These are phyloP conservation scores for Pterocles orientalis DNA, from an alignment of 2,113 vertebrate species.

Conservation along the genomic window DNA sequence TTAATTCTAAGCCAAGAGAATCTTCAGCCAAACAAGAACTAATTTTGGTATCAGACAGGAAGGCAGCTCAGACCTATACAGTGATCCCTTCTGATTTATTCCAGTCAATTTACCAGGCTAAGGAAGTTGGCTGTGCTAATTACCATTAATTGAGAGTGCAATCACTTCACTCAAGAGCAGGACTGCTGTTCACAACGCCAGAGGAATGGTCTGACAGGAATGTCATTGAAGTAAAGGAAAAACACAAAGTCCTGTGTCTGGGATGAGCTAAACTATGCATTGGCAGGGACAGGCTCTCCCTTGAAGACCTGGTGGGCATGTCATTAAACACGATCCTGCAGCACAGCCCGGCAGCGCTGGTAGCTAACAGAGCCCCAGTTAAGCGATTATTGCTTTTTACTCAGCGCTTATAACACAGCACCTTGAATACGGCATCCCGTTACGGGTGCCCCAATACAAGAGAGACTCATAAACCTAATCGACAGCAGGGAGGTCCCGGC, in stretches of 20 bases:
- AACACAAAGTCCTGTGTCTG: fast-evolving
- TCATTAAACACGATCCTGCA: fast-evolving
- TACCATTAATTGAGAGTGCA: neutral
- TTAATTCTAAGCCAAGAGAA: neutral
- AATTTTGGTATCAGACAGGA: neutral
- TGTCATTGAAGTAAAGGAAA: neutral
- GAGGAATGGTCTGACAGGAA: too few relatives aligned
- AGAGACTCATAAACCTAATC: fast-evolving
- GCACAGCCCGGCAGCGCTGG: too few relatives aligned
- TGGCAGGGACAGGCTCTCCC: neutral
- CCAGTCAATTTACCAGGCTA: neutral
- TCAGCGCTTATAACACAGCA: fast-evolving
- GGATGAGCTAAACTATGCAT: fast-evolving
- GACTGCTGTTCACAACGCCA: neutral
- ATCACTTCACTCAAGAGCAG: neutral
- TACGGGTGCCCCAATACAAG: fast-evolving
- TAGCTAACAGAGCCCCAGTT: fast-evolving
- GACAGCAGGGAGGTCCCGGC: fast-evolving
- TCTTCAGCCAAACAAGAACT: neutral
- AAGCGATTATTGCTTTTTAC: fast-evolving
- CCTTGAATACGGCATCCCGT: fast-evolving
- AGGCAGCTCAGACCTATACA: neutral
- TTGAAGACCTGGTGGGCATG: fast-evolving
- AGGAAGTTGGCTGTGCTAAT: neutral
- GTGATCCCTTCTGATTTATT: neutral